Evolutionary conservation across 2,797 vertebrate genomes (phyloP), one percentile per base, ranked within the genome.

Genomic region (Anguilla marmorata): DNA sequence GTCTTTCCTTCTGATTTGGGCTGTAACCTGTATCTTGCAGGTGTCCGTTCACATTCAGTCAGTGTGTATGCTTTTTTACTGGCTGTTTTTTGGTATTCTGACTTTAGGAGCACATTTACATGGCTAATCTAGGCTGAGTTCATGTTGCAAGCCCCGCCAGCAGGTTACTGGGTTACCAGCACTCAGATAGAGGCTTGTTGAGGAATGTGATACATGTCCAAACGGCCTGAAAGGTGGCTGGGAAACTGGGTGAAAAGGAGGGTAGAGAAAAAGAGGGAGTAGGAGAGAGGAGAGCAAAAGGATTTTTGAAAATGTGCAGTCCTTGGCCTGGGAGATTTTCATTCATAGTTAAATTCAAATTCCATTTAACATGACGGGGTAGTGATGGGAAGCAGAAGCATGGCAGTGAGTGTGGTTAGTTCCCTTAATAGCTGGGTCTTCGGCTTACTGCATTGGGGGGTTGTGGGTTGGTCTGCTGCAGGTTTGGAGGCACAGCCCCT

Each of bases 171-270:
- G 66, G 83, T 66, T 76, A 50, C 56, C 50, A 52, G 41, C 66
- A 72, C 82, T 87, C 87, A 84, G 45, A 80, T 69, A 66, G n/a
- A 66, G 84, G 80, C 87, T 33, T 19, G 87, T 58, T 54, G 41
- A 76, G 87, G 87, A 88, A 88, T 88, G 87, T 12, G 50, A 21
- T 85, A 54, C 87, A 85, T 76, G 87, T 88, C 87, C 69, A 88
- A 88, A 88, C 87, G 33, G 37, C 27, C 30, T 37, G 74, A 41
- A 37, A 79, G 37, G 74, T 19, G 74, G 37, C 69, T 74, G 74
- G 14, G 37, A 79, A 41, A 41, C 3, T 19, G 33, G 37, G 74
- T 79, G 41, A 74, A 41, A 41, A 12, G 37, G 3, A 11, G 66
- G 8, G 27, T 27, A 41, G 19, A 19, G 33, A 6, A 45, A 79